A percentile compares a stretch with the other conserved stretches of the same genome.
phyloP scores from a whole-genome alignment of 2,797 vertebrate species.

The Remorina albescens region DNA sequence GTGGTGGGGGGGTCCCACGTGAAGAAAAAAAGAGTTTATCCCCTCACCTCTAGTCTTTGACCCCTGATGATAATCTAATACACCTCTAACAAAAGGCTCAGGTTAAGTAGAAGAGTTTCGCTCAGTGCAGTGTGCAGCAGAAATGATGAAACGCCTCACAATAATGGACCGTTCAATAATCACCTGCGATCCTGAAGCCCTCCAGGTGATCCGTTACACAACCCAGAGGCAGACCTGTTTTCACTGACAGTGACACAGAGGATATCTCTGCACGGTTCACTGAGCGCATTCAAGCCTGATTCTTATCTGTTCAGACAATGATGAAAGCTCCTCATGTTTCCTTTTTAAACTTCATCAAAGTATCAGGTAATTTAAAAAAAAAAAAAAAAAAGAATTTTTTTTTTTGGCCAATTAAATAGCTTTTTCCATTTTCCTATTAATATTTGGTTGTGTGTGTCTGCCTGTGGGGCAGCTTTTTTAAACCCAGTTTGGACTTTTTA shows the following conservation, averaged over 20 bases:
- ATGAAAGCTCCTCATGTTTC: constrained; percentile 4
- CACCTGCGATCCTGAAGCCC: constrained; percentile 29
- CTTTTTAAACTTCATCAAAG: neutral
- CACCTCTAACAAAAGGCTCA: neutral
- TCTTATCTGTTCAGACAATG: constrained; percentile 3
- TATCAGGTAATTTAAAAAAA: neutral
- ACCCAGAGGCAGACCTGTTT: neutral
- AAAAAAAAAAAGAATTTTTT: no score
- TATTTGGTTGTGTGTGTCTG: no score
- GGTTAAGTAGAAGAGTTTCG: constrained; percentile 24
- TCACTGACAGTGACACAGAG: constrained; percentile 14
- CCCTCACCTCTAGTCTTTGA: constrained; percentile 2
- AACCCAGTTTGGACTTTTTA: no score
- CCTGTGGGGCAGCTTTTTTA: no score
- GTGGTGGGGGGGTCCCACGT: constrained; percentile 2
- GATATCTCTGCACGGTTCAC: constrained; percentile 6
- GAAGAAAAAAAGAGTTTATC: neutral
- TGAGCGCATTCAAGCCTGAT: constrained; percentile 12
- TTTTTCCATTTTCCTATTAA: no score
- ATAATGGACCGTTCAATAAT: constrained; percentile 37
- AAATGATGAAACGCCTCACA: constrained; percentile 30
- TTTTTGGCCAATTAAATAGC: no score
- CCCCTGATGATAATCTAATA: constrained; percentile 21
- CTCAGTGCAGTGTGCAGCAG: constrained; percentile 8
- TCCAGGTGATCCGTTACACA: constrained; percentile 22